These are phyloP conservation scores for Misgurnus mizolepis DNA, from an alignment of 2,113 vertebrate genomes.

Conservation along the genomic window DNA sequence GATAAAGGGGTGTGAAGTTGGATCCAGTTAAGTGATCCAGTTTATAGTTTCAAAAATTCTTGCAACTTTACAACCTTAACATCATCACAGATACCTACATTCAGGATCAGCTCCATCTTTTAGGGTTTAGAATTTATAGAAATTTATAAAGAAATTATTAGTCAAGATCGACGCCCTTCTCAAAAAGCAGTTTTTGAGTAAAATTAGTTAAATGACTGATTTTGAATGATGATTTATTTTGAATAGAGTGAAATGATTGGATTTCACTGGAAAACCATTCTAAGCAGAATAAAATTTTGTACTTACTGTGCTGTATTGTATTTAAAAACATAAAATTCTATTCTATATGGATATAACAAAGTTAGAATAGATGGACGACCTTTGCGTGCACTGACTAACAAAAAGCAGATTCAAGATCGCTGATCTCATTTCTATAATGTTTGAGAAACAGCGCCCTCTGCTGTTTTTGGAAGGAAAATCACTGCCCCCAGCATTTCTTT, in stretches of 20 bases:
- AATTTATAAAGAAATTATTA: too few species aligned
- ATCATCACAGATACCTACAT: too few species aligned
- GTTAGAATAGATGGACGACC: neutral
- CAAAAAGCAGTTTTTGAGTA: too few species aligned
- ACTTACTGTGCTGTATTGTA: neutral
- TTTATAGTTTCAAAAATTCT: too few species aligned
- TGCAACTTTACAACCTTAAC: too few species aligned
- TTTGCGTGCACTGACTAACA: neutral
- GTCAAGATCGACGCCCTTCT: too few species aligned
- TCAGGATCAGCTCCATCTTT: too few species aligned
- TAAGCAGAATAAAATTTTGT: neutral
- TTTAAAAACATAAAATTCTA: neutral
- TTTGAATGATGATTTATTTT: neutral
- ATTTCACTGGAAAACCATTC: neutral
- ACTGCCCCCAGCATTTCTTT: neutral
- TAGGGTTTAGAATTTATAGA: too few species aligned
- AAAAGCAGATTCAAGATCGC: neutral
- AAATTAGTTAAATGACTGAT: too few species aligned
- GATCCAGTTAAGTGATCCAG: too few species aligned
- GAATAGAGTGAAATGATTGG: neutral
- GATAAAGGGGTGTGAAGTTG: too few species aligned
- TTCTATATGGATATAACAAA: neutral
- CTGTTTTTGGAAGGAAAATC: constrained; percentile 1
- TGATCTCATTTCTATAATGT: neutral
- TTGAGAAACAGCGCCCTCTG: constrained; percentile 27